Evolutionary conservation across 2,888 invertebrate species (phyloP), one percentile per base, ranked within the genome.

Genomic region (Melieria picta): DNA sequence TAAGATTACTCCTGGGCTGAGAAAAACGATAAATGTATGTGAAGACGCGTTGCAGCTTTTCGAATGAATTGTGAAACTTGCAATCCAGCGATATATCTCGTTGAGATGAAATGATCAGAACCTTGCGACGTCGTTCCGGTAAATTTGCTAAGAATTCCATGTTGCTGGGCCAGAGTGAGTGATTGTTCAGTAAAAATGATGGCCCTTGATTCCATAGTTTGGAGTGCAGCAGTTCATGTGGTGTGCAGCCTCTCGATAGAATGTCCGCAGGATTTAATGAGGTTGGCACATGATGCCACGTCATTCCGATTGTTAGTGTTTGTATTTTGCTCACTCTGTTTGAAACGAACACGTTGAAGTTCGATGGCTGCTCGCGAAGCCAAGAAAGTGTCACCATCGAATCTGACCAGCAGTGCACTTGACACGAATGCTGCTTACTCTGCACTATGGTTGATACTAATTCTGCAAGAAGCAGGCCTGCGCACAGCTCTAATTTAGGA

Each of bases 191-290:
- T 47, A 71, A 10, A 52, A 66, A 66, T 11, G 55, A 46, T 4
- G 72, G 72, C 3, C 72, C 72, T 16, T 7, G 45, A 30, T 7
- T 4, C 69, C 72, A 72, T 1, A 72, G 52, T 1, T n/a, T 11
- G 50, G 10, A 50, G 3, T 50, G 9, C 10, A 64, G 52, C 43
- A 42, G 52, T 52, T 64, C 64, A 4, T 64, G 16, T 10, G 52
- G 64, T 48, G 64, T 52, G 64, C 64, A 64, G 16, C 64, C 52
- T 30, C 52, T 64, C 48, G 64, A 64, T 10, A 50, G 50, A 11
- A 50, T 50, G 50, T 11, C 9, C 50, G 11, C 50, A 9, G 50
- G 9, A 11, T 50, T 50, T 50, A 50, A 50, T 10, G 50, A 50
- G 2, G 50, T 50, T 10, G 50, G 9, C 50, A 50, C 46, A 13